phyloP scores from a whole-genome alignment of 2,797 vertebrate genomes.

The Poliocrania exsul region DNA sequence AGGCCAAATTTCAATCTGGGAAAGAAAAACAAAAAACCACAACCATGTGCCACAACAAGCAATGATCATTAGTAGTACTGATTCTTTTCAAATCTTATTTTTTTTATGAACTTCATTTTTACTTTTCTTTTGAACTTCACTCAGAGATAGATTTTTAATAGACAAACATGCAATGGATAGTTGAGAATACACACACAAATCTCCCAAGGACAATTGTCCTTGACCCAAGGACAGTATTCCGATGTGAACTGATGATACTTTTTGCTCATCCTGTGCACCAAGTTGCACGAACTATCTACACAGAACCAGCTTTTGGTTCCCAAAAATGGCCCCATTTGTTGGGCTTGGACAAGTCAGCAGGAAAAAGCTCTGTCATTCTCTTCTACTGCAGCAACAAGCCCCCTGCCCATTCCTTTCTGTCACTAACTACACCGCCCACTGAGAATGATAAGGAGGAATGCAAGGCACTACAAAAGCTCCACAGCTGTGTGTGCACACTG shows the following conservation, averaged over 20 bases:
- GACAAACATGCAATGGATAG: neutral
- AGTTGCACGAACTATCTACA: neutral
- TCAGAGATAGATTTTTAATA: neutral
- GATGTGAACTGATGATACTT: neutral
- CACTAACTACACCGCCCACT: neutral
- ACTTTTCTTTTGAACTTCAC: neutral
- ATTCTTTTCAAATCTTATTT: neutral
- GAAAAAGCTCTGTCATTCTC: neutral
- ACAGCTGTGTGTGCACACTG: slow-evolving; percentile 21
- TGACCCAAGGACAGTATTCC: neutral
- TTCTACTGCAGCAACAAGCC: neutral
- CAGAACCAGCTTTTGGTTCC: neutral
- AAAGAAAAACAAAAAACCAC: too few relatives aligned
- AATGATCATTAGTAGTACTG: neutral
- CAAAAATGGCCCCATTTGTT: neutral
- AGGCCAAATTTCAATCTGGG: neutral
- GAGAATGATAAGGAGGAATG: neutral
- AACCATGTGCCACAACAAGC: rapidly evolving
- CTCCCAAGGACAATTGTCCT: neutral
- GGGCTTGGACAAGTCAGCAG: neutral
- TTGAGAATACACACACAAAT: neutral
- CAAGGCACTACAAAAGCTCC: neutral
- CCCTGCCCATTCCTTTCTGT: neutral
- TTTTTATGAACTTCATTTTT: neutral
- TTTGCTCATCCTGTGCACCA: rapidly evolving